phyloP scores from a whole-genome alignment of 2,888 invertebrate genomes.

The Cataglyphis rosenhaueri region DNA sequence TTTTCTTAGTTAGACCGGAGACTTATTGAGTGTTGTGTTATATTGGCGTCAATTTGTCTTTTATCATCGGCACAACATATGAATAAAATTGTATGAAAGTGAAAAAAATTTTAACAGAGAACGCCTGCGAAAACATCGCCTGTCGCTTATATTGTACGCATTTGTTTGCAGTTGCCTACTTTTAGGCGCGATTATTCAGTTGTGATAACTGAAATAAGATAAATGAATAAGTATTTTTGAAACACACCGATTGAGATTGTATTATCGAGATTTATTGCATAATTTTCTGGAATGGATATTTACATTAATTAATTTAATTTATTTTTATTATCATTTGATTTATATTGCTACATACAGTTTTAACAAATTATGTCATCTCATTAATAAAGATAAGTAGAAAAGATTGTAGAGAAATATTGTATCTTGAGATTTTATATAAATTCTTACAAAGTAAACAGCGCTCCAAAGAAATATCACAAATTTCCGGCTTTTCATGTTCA shows the following conservation, averaged over 20 bases:
- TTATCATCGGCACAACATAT: neutral
- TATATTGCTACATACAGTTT: neutral
- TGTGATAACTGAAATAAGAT: neutral
- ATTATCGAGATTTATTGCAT: neutral
- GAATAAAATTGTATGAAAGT: neutral
- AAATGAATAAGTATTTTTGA: neutral
- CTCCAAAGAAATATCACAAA: neutral
- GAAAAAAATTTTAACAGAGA: neutral
- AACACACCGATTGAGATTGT: neutral
- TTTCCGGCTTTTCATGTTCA: neutral
- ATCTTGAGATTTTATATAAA: neutral
- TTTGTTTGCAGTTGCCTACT: conserved; percentile 19
- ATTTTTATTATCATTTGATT: neutral
- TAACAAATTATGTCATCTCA: neutral
- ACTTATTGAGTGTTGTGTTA: too few relatives aligned
- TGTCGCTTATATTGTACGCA: neutral
- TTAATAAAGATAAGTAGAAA: neutral
- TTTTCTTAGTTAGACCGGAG: too few relatives aligned
- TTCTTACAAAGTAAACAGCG: neutral
- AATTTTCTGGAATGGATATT: neutral
- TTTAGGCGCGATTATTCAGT: conserved; percentile 12
- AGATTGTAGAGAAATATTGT: neutral
- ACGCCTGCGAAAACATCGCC: neutral
- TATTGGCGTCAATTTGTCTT: neutral
- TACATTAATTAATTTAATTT: neutral